Conservation (phyloP, 2,888 invertebrate genomes). For the Phortica okadai region DNA sequence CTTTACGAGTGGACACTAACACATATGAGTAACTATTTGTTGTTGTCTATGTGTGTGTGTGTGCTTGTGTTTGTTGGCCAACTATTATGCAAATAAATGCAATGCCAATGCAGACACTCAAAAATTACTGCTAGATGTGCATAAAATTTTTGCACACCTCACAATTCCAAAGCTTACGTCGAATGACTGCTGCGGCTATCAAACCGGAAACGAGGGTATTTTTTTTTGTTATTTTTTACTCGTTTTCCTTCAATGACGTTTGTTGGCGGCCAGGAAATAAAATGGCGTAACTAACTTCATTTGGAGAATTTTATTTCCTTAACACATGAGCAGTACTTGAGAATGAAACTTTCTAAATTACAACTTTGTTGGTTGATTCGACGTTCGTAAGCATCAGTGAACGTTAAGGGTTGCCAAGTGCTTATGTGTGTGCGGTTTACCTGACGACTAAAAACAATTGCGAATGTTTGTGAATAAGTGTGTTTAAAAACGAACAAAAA, state of each 20-base stretch:
- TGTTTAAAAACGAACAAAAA: background rate
- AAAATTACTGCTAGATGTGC: background rate
- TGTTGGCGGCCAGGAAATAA: background rate
- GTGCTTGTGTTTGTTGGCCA: conserved; percentile 11
- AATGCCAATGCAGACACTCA: background rate
- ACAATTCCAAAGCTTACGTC: background rate
- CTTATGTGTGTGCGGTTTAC: conserved; percentile 1
- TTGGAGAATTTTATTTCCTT: conserved; percentile 27
- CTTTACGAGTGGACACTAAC: no score
- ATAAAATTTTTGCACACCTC: background rate
- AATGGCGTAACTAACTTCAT: conserved; percentile 31
- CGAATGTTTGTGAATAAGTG: background rate
- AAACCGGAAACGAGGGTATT: background rate
- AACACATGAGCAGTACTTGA: conserved; percentile 28
- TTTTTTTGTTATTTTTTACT: background rate
- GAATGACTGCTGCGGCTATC: background rate
- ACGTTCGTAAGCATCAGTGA: background rate
- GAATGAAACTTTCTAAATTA: conserved; percentile 24
- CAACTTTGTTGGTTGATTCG: conserved; percentile 10
- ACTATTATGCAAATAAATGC: background rate
- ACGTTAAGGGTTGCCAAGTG: conserved; percentile 5
- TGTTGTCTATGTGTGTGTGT: conserved; percentile 14
- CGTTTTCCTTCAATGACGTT: background rate
- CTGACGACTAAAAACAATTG: conserved; percentile 15
- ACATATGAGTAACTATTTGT: background rate